phyloP scores from a whole-genome alignment of 2,797 vertebrate species.

The Myoxocephalus aenaeus region DNA sequence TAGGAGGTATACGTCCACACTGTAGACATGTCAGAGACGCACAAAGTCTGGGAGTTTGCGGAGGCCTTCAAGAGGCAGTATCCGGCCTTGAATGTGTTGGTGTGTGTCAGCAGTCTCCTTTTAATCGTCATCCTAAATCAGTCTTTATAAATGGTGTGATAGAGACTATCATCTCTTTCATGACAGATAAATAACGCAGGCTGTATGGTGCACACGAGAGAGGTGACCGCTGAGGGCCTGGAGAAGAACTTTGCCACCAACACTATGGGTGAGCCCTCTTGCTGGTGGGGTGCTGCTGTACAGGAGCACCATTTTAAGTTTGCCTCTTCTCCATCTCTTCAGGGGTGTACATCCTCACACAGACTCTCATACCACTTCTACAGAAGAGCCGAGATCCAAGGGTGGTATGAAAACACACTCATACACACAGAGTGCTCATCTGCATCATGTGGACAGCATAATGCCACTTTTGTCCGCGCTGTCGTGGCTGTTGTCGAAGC shows the following conservation, averaged over 20 bases:
- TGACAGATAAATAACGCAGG: conserved; percentile 85
- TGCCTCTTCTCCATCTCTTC: conserved; percentile 6
- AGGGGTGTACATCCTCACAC: conserved; percentile 83
- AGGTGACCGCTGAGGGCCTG: conserved; percentile 77
- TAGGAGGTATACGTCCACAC: conserved; percentile 82
- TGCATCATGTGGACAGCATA: conserved; percentile 62
- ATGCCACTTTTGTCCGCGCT: conserved; percentile 64
- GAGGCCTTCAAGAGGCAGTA: conserved; percentile 81
- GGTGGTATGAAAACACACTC: conserved; percentile 78
- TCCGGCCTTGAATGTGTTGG: conserved; percentile 81
- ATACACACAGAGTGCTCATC: conserved; percentile 36
- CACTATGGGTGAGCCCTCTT: conserved; percentile 78
- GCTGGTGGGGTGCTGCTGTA: neutral
- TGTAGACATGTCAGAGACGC: conserved; percentile 81
- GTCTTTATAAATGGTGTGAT: neutral
- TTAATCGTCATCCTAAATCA: neutral
- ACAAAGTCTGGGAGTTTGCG: conserved; percentile 83
- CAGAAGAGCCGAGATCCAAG: conserved; percentile 82
- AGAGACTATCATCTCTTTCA: neutral
- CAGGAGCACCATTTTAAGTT: neutral
- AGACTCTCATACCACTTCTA: conserved; percentile 81
- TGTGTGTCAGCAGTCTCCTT: conserved; percentile 41
- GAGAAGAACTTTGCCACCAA: conserved; percentile 86
- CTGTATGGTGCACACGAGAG: conserved; percentile 80
- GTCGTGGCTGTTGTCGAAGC: conserved; percentile 59